Base-by-base conservation (phyloP, 2,113 vertebrate genomes). In the Hyla sarda region DNA sequence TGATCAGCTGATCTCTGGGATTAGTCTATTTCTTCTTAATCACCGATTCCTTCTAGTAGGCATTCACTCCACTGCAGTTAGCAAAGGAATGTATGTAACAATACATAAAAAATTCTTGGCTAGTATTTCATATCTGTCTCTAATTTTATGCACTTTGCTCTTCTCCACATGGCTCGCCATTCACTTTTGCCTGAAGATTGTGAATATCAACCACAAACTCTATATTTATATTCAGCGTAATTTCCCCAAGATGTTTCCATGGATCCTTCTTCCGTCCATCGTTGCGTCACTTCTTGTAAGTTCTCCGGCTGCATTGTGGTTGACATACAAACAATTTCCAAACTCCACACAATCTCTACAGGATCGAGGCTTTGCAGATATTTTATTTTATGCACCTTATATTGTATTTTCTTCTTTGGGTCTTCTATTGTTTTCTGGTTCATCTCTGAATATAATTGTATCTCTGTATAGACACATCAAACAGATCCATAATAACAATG, bases 81-180 rank as follows among this genome's bases (percentile, higher is more conserved):
- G 25, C 17, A 6, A 0, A 69, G 0, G 48, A 13, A 0, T n/a
- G n/a, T n/a, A n/a, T n/a, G n/a, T n/a, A 2, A 17, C 10, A 0
- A 11, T 1, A 2, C 6, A n/a, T n/a, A n/a, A n/a, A n/a, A 48
- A 25, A 28, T 19, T 30, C 5, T 2, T 7, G 1, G 50, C 25
- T 34, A 0, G 50, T 17, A 1, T 30, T 50, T 5, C 4, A 1
- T 34, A 28, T 11, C 14, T 50, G 50, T 12, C 76, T 56, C 10
- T 56, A 10, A 37, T 34, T 9, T 69, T 69, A 16, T 21, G 30
- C 65, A 34, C 30, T 21, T 69, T 69, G 48, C 30, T 50, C 25
- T 79, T 79, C n/a, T 79, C 19, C 28, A 79, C 47, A 14, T 79
- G 28, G 52, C 76, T 79, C 76, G 12, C 47, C 50, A 34, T 79